phyloP scores from a whole-genome alignment of 2,888 invertebrate genomes.

The Cataglyphis cursor region DNA sequence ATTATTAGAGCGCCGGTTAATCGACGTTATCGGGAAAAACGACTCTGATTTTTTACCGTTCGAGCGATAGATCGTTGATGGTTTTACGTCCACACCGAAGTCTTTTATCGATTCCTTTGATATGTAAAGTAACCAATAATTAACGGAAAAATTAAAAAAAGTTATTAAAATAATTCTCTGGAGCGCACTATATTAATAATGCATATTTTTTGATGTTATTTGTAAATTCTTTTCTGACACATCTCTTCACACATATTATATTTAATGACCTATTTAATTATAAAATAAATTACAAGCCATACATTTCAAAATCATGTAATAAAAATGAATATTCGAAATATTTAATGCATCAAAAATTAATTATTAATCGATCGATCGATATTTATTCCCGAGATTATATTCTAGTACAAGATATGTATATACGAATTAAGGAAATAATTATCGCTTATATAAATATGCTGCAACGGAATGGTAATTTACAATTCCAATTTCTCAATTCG shows the following conservation, averaged over 20 bases:
- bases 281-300: background rate
- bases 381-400: background rate
- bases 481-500: too few relatives aligned
- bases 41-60: background rate
- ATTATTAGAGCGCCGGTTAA: constrained; percentile 47
- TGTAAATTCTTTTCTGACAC: background rate
- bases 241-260: too few relatives aligned
- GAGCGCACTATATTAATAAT: background rate
- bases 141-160: background rate
- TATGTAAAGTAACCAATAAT: background rate
- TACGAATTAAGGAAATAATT: background rate
- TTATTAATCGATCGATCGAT: background rate
- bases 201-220: background rate
- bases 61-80: background rate
- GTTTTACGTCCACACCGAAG: background rate
- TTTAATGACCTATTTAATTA: background rate
- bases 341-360: background rate
- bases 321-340: background rate
- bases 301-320: background rate
- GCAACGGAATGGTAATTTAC: too few relatives aligned
- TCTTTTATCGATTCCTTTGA: background rate
- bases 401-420: background rate
- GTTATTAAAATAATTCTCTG: background rate
- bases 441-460: too few relatives aligned
- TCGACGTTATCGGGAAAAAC: constrained; percentile 41